phyloP scores from a whole-genome alignment of 2,888 invertebrate species.

The Coelopa pilipes region DNA sequence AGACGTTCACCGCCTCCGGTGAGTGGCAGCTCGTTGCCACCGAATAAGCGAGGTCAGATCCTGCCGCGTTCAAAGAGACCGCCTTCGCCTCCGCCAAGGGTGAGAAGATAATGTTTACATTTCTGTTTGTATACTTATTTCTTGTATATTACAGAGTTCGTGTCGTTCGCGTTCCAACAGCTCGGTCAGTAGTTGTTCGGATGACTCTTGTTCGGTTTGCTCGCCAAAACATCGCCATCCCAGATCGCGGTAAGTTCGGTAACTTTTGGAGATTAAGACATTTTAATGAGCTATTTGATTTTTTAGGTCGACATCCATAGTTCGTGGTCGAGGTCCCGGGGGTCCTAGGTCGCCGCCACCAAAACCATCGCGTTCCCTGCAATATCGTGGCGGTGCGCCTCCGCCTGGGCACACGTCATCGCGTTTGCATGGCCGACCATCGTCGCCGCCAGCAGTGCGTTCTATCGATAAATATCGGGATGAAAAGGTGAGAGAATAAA shows the following conservation, averaged over 20 bases:
- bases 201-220: constrained; percentile 86
- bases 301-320: constrained; percentile 72
- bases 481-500: constrained; percentile 51
- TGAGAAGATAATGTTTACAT: constrained; percentile 44
- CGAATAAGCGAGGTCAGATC: constrained; percentile 59
- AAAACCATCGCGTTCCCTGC: constrained; percentile 57
- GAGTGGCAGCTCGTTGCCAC: constrained; percentile 49
- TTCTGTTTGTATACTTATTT: not conserved
- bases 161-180: constrained; percentile 78
- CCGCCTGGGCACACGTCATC: constrained; percentile 53
- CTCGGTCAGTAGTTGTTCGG: constrained; percentile 83
- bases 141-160: constrained; percentile 50
- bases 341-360: constrained; percentile 66
- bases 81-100: constrained; percentile 67
- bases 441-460: constrained; percentile 55
- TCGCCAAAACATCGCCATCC: constrained; percentile 71
- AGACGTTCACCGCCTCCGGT: constrained; percentile 61
- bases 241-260: constrained; percentile 61
- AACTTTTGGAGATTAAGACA: not conserved
- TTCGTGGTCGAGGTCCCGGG: constrained; percentile 54
- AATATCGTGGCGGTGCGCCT: constrained; percentile 56
- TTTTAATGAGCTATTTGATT: not conserved
- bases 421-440: constrained; percentile 61
- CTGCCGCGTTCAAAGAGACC: constrained; percentile 66
- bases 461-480: constrained; percentile 62